Evolutionary conservation across 1,140 invertebrate genomes (phyloP), one percentile per base, ranked within the genome.

Genomic region (Diploscapter pachys): DNA sequence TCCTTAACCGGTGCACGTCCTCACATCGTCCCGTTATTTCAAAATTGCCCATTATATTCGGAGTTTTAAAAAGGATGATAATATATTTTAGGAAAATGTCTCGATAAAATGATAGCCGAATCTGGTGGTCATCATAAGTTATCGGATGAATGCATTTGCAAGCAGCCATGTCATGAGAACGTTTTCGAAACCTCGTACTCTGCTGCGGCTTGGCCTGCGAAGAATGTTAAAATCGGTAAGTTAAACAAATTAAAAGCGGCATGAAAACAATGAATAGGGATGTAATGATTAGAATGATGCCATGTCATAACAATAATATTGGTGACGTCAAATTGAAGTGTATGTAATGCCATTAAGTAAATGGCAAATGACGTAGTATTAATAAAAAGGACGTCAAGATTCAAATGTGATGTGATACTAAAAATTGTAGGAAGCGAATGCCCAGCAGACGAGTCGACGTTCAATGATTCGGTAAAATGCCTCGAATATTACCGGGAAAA

Each of bases 151-250:
- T 85, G 83, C 63, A 61, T 72, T 50, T 81, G 81, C 59, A 71
- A 80, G 8, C 81, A 81, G 65, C 81, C 81, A 49, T 82, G 81
- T 61, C 79, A 71, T 72, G 83, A 85, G 63, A 84, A 86, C 76
- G 85, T 85, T 1, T 85, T 86, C 63, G 84, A 85, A 75, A 86
- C 83, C 3, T 82, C 83, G 5, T 85, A 85, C 63, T 86, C 84
- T 11, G 83, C 83, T 61, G 85, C 83, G n/a, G 83, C 83, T 6
- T 85, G 83, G 83, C 83, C 83, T 54, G 77, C 82, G 49, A 55
- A 77, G 4, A 85, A 86, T 62, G 85, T 85, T 69, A 85, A 86
- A 62, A 85, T 86, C 61, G 74, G 74, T 65, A 51, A 13, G 73
- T 62, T 4, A 3, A 52, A 31, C 0, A 31, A 31, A 31, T 31